phyloP scores from a whole-genome alignment of 2,113 vertebrate genomes.

The Hiodon tergisus region DNA sequence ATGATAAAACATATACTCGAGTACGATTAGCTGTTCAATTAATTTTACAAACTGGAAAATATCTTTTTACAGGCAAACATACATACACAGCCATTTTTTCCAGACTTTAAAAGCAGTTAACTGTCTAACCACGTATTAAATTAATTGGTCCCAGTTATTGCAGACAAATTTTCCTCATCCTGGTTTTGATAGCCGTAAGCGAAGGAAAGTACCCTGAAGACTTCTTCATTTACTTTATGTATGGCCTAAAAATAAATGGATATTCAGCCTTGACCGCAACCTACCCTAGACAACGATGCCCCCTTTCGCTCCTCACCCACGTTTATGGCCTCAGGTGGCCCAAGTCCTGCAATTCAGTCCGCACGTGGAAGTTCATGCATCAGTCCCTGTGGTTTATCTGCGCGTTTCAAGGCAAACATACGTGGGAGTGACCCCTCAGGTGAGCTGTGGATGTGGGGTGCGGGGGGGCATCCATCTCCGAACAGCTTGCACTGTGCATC shows the following conservation, averaged over 20 bases:
- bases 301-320: neutral
- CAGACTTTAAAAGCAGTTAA: no score
- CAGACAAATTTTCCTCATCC: no score
- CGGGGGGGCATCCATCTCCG: constrained; percentile 5
- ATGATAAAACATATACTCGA: no score
- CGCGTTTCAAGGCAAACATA: neutral
- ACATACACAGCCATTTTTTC: no score
- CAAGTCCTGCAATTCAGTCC: neutral
- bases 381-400: neutral
- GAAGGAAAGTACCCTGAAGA: neutral
- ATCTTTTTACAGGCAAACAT: no score
- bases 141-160: no score
- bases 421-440: neutral
- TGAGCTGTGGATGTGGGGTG: neutral
- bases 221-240: neutral
- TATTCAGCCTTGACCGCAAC: neutral
- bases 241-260: neutral
- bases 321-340: neutral
- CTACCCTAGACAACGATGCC: neutral
- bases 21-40: no score
- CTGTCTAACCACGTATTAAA: no score
- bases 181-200: neutral
- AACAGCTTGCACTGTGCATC: constrained; percentile 1
- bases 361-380: neutral
- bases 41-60: no score